Evolutionary conservation across 2,797 vertebrate species (phyloP), one percentile per base, ranked within the genome.

Genomic region (Eospalax fontanierii): DNA sequence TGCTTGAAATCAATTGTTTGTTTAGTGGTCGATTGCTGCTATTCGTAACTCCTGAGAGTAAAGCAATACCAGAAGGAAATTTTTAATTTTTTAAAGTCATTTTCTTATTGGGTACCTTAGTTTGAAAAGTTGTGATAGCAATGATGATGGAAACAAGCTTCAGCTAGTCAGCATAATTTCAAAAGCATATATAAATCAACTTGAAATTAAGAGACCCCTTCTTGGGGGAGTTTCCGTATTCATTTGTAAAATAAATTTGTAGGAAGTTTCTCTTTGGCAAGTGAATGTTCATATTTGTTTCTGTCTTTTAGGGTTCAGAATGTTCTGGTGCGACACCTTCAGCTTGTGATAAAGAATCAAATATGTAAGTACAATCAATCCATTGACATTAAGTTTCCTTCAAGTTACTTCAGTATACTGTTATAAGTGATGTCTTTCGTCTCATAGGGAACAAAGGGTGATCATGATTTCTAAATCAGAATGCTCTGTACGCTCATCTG

Each of bases 381-480:
- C 8, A 61, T 73, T 93, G 16, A 35, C 71, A 35, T 86, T 74
- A 24, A 7, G 26, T 96, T 93, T 93, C n/a, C 26, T 96, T 93
- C 28, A 38, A 93, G 66, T 43, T 68, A 30, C 50, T 80, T 79
- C 5, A 12, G 1, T 94, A 71, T 6, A 16, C 2, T 88, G 2
- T 59, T 46, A 28, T 59, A 74, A 96, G 71, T 33, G 33, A 57
- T 68, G 28, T 40, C 0, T 85, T 95, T 90, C 28, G n/a, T 38
- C 65, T 54, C 54, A 6, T 88, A 98, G 98, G 61, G 97, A 97
- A 57, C 94, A 97, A 40, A 93, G 74, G 96, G 98, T 9, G 18
- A 83, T 98, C 93, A 0, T 98, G 87, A 98, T 99, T 97, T 99
- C 98, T 92, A 99, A 98, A 85, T 99, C 99, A 0, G 98, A 68